A percentile compares a stretch with the other conserved stretches of the same genome.
Conservation (phyloP, 1,140 invertebrate genomes). For the Heliconius hewitsoni region DNA sequence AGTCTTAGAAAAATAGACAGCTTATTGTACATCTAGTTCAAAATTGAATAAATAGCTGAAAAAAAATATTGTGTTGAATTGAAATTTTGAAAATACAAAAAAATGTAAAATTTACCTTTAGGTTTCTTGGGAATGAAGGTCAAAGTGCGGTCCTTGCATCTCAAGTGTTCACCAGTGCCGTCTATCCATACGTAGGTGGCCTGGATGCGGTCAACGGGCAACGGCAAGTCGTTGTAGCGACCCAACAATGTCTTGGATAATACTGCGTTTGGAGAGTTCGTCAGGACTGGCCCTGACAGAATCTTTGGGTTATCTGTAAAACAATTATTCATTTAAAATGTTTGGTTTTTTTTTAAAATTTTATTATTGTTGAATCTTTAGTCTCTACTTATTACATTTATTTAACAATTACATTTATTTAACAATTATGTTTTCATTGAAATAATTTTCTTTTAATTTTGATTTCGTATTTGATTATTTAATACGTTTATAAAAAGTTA, state of each 20-base stretch:
- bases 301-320: constrained; percentile 75
- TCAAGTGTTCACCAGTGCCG: constrained; percentile 92
- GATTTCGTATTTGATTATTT: no score
- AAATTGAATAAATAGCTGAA: no score
- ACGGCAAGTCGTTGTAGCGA: constrained; percentile 88
- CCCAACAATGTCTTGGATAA: constrained; percentile 88
- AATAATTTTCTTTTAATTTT: no score
- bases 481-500: not conserved
- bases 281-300: constrained; percentile 69
- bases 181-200: constrained; percentile 98
- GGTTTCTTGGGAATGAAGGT: constrained; percentile 88
- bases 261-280: constrained; percentile 76
- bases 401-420: not conserved
- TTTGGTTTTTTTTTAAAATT: no score
- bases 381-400: not conserved
- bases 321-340: not conserved
- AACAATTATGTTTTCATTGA: not conserved
- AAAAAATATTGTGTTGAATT: no score
- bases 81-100: no score
- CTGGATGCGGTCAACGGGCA: constrained; percentile 89
- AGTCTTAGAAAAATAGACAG: no score
- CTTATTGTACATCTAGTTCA: no score
- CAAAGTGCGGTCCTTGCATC: constrained; percentile 94
- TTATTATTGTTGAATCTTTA: no score
- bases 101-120: constrained; percentile 81